Percentiles rank a stretch among this genome's conserved stretches.
phyloP scores from a whole-genome alignment of 1,140 invertebrate genomes.

The Drosophila albomicans region DNA sequence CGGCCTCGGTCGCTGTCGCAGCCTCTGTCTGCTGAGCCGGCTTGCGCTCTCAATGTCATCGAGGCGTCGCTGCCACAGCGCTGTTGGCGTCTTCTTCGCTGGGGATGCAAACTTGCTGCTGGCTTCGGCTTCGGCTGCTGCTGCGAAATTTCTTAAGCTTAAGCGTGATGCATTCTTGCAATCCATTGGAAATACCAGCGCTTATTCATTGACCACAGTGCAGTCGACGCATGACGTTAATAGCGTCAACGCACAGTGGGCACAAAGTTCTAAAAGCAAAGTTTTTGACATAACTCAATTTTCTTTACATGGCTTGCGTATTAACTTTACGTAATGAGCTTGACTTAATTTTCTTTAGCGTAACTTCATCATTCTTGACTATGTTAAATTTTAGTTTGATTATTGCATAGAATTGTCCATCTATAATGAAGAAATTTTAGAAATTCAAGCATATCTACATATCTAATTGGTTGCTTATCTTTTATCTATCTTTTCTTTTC shows the following conservation, averaged over 20 bases:
- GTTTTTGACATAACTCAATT: too few relatives aligned
- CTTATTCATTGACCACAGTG: constrained; percentile 54
- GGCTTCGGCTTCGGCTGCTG: constrained; percentile 28
- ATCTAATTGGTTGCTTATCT: too few relatives aligned
- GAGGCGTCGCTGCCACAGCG: constrained; percentile 16
- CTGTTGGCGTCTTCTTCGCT: constrained; percentile 25
- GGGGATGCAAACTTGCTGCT: constrained; percentile 52
- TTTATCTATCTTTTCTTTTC: too few relatives aligned
- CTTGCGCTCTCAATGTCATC: too few relatives aligned
- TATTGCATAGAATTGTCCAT: too few relatives aligned
- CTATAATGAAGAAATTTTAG: too few relatives aligned
- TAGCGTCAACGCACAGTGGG: constrained; percentile 18
- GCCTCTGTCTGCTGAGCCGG: constrained; percentile 1
- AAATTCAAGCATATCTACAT: too few relatives aligned
- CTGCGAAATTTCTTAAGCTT: constrained; percentile 46
- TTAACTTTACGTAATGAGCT: too few relatives aligned
- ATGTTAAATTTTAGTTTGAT: too few relatives aligned
- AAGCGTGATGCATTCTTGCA: constrained; percentile 59
- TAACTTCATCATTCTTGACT: too few relatives aligned
- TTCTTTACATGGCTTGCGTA: too few relatives aligned
- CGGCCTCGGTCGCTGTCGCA: constrained; percentile 19
- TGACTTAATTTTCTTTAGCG: too few relatives aligned
- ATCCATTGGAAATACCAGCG: constrained; percentile 51
- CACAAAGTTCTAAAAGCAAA: background rate
- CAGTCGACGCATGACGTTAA: constrained; percentile 6